A percentile compares a stretch with the other conserved stretches of the same genome.
Evolutionary conservation across 2,888 invertebrate genomes (phyloP).

Genomic region (Sphaerophoria rueppellii): DNA sequence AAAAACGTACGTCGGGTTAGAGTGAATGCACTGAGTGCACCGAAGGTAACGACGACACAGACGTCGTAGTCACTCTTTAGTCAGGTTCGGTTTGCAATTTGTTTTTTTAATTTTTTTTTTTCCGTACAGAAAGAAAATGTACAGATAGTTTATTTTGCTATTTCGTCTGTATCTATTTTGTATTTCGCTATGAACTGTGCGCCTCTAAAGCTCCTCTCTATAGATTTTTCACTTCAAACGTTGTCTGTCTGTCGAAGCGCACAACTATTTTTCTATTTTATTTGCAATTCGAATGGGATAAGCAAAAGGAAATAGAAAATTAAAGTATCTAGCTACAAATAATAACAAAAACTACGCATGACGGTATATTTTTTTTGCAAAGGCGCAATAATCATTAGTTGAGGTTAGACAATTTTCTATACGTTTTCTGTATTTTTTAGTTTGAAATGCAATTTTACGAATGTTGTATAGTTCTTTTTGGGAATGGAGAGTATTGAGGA

Average conservation of each 20-base stretch:
- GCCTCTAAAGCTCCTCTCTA: no score
- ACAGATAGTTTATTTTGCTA: slow-evolving; percentile 30
- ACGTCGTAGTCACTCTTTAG: slow-evolving; percentile 21
- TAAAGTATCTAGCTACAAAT: neutral
- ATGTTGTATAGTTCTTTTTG: neutral
- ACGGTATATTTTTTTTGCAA: slow-evolving; percentile 42
- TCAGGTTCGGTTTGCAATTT: slow-evolving; percentile 49
- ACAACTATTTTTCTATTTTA: slow-evolving; percentile 37
- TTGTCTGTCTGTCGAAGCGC: neutral
- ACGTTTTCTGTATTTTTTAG: neutral
- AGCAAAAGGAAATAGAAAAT: slow-evolving; percentile 17
- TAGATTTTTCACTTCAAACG: neutral
- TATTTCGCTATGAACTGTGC: slow-evolving; percentile 20
- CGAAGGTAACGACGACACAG: slow-evolving; percentile 31
- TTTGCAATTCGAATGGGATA: slow-evolving; percentile 54
- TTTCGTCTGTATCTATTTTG: slow-evolving; percentile 23
- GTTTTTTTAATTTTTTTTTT: slow-evolving; percentile 9
- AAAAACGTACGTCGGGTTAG: slow-evolving; percentile 36
- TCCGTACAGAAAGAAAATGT: slow-evolving; percentile 48
- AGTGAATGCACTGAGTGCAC: slow-evolving; percentile 69
- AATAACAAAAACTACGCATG: slow-evolving; percentile 60
- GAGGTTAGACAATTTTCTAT: slow-evolving; percentile 43
- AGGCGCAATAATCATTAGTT: slow-evolving; percentile 59
- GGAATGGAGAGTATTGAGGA: no score
- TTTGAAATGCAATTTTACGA: slow-evolving; percentile 8